These are phyloP conservation scores for Acipenser ruthenus DNA, from an alignment of 2,797 vertebrate species.

Conservation along the genomic window DNA sequence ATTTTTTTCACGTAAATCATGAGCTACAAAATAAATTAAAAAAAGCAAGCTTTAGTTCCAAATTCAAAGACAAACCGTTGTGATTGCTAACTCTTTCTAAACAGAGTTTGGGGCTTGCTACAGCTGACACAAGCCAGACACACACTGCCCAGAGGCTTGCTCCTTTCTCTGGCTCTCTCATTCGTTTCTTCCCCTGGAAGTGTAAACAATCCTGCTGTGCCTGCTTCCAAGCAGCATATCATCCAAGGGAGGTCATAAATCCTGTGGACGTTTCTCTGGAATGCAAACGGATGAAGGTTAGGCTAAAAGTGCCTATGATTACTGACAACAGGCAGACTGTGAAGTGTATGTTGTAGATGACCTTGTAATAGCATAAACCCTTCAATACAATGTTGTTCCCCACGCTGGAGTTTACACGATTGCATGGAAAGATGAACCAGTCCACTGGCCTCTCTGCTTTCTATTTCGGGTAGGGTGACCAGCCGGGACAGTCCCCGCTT, in stretches of 20 bases:
- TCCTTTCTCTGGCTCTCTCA: neutral
- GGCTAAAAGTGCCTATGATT: neutral
- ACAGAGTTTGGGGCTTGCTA: slow-evolving; percentile 2
- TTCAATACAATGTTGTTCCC: slow-evolving; percentile 8
- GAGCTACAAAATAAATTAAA: neutral
- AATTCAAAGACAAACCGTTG: slow-evolving; percentile 6
- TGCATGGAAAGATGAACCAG: neutral
- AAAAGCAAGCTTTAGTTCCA: neutral
- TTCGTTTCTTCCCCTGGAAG: neutral
- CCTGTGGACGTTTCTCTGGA: neutral
- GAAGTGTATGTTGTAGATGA: slow-evolving; percentile 3
- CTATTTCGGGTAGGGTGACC: neutral
- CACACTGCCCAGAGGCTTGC: neutral
- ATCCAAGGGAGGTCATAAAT: slow-evolving; percentile 4
- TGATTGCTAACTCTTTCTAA: no score
- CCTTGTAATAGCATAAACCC: neutral
- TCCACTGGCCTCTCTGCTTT: neutral
- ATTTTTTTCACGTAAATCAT: neutral
- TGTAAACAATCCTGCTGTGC: neutral
- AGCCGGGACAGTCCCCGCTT: no score
- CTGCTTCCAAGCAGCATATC: slow-evolving; percentile 3
- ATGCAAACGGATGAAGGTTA: neutral
- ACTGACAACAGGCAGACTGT: neutral
- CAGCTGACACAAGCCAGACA: slow-evolving; percentile 6
- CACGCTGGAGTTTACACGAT: slow-evolving; percentile 4